These are phyloP conservation scores for Plotosus lineatus DNA, from an alignment of 2,113 vertebrate genomes.

Conservation along the genomic window DNA sequence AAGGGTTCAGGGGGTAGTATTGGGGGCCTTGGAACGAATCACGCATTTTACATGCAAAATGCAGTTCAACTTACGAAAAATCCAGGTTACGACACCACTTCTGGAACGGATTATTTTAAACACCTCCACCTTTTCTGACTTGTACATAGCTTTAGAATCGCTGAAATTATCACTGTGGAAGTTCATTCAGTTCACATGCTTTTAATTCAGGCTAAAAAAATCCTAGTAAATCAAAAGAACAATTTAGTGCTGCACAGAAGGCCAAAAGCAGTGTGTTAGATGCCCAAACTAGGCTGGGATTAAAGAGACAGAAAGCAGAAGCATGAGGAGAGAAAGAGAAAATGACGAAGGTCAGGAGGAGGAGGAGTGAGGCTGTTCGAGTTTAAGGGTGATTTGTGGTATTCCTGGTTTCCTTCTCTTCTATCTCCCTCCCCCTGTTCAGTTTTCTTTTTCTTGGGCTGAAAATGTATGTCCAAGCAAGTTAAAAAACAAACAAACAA, in stretches of 20 bases:
- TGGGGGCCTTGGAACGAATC: too few relatives aligned
- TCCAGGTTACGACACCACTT: too few relatives aligned
- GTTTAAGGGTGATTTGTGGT: background rate
- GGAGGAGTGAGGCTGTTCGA: background rate
- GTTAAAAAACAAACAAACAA: too few relatives aligned
- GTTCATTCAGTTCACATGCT: conserved; percentile 9
- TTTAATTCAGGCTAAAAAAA: conserved; percentile 14
- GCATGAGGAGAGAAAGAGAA: conserved; percentile 16
- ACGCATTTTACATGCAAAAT: too few relatives aligned
- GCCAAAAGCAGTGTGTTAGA: conserved; percentile 27
- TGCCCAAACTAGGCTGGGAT: conserved; percentile 34
- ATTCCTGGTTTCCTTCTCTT: conserved; percentile 24
- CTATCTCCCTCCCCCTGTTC: background rate
- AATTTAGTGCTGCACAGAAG: conserved; percentile 31
- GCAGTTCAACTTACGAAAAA: too few relatives aligned
- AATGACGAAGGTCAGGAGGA: conserved; percentile 1
- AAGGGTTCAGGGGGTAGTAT: too few relatives aligned
- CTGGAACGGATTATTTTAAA: background rate
- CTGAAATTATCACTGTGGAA: background rate
- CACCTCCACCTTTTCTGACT: background rate
- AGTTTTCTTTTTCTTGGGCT: background rate
- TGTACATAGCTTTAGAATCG: background rate
- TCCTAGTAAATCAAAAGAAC: conserved; percentile 40
- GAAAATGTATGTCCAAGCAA: background rate
- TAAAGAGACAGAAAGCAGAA: conserved; percentile 25